Evolutionary conservation across 1,140 invertebrate species (phyloP).

Genomic region (Hydropsyche tenuis): DNA sequence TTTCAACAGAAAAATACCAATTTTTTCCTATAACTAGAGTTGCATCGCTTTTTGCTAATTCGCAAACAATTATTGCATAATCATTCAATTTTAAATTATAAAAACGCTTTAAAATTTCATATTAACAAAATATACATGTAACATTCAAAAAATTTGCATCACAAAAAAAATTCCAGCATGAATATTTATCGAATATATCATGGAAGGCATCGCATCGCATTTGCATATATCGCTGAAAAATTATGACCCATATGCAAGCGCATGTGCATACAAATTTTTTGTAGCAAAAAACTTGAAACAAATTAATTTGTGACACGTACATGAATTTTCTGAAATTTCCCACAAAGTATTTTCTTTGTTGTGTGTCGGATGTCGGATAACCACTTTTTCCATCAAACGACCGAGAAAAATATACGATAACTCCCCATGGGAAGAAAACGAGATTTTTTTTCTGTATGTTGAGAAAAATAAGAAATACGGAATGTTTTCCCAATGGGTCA

Average conservation of each 20-base stretch:
- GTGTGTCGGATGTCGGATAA: not conserved
- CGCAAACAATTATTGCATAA: too few relatives aligned
- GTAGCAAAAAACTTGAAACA: too few relatives aligned
- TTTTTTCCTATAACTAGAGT: too few relatives aligned
- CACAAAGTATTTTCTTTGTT: slow-evolving; percentile 15
- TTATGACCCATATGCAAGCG: not conserved
- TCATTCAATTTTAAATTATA: too few relatives aligned
- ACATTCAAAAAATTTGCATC: too few relatives aligned
- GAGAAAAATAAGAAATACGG: not conserved
- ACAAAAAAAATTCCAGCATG: not conserved
- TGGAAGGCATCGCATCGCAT: not conserved
- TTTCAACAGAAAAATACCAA: too few relatives aligned
- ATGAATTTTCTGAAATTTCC: too few relatives aligned
- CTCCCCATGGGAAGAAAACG: not conserved
- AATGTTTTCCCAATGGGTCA: not conserved
- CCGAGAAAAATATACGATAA: slow-evolving; percentile 16
- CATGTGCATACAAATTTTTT: not conserved
- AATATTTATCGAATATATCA: not conserved
- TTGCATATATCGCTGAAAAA: slow-evolving; percentile 3
- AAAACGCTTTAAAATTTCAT: too few relatives aligned
- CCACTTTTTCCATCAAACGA: slow-evolving; percentile 21
- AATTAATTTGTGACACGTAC: too few relatives aligned
- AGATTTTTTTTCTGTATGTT: slow-evolving; percentile 19
- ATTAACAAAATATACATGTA: too few relatives aligned
- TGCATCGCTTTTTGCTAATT: too few relatives aligned